Percentiles rank a stretch among this genome's conserved stretches.
phyloP scores from a whole-genome alignment of 2,113 vertebrate genomes.

The Anhinga rufa region DNA sequence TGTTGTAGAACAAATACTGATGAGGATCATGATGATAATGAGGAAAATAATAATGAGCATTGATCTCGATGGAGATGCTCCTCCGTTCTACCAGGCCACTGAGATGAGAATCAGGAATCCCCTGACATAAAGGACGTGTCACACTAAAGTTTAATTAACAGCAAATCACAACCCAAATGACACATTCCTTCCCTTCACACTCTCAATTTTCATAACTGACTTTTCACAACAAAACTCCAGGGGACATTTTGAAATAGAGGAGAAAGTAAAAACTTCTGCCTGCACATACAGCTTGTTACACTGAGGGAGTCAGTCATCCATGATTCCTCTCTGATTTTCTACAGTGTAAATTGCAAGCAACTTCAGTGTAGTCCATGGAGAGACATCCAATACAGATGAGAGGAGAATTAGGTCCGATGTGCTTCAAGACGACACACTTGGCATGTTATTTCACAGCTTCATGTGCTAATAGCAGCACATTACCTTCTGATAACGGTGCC shows the following conservation, averaged over 20 bases:
- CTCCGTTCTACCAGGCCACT: constrained; percentile 34
- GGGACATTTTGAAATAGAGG: constrained; percentile 5
- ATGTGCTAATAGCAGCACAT: background rate
- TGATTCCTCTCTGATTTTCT: background rate
- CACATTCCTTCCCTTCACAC: background rate
- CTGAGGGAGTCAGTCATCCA: background rate
- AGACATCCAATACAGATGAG: background rate
- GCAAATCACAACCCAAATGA: constrained; percentile 52
- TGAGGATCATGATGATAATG: constrained; percentile 59
- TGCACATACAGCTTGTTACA: background rate
- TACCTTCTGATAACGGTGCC: background rate
- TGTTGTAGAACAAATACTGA: constrained; percentile 59
- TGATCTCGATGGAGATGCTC: constrained; percentile 53
- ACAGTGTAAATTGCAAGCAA: background rate
- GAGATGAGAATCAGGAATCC: constrained; percentile 54
- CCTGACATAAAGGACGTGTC: constrained; percentile 55
- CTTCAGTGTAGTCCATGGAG: background rate
- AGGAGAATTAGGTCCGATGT: background rate
- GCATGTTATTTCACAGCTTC: background rate
- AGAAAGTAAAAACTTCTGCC: constrained; percentile 4
- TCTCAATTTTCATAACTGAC: constrained; percentile 16
- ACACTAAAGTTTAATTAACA: constrained; percentile 58
- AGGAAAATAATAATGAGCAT: constrained; percentile 64
- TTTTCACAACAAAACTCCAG: constrained; percentile 35
- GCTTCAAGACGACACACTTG: background rate